phyloP scores from a whole-genome alignment of 2,797 vertebrate genomes.

The Xenopus petersii region DNA sequence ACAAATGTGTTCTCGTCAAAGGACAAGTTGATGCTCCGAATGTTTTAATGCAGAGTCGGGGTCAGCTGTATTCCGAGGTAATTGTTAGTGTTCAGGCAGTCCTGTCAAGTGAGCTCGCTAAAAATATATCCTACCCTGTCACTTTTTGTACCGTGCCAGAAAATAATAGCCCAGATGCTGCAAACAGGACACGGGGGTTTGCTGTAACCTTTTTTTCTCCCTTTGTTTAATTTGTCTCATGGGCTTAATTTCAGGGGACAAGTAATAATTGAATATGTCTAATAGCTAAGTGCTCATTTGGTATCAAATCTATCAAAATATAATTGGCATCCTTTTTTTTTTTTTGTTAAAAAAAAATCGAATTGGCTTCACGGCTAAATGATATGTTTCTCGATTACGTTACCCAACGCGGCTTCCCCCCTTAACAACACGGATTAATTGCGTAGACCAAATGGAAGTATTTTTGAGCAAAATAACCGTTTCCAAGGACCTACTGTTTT shows the following conservation, averaged over 20 bases:
- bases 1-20: conserved; percentile 75
- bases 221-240: conserved; percentile 74
- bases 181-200: conserved; percentile 74
- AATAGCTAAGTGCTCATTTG: conserved; percentile 75
- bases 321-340: conserved; percentile 70
- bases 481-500: conserved; percentile 71
- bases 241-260: conserved; percentile 73
- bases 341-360: conserved; percentile 15
- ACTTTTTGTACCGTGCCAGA: conserved; percentile 76
- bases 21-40: conserved; percentile 69
- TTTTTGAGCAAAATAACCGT: conserved; percentile 60
- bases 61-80: conserved; percentile 82
- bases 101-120: conserved; percentile 78
- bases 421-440: conserved; percentile 70
- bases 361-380: conserved; percentile 52
- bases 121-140: conserved; percentile 86
- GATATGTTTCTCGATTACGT: conserved; percentile 62
- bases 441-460: conserved; percentile 60
- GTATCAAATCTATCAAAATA: conserved; percentile 74
- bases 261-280: conserved; percentile 75
- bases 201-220: conserved; percentile 74
- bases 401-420: conserved; percentile 60
- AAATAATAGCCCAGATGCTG: conserved; percentile 81
- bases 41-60: conserved; percentile 80
- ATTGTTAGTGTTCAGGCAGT: conserved; percentile 80